phyloP scores from a whole-genome alignment of 2,113 vertebrate genomes.

The Uria lomvia region DNA sequence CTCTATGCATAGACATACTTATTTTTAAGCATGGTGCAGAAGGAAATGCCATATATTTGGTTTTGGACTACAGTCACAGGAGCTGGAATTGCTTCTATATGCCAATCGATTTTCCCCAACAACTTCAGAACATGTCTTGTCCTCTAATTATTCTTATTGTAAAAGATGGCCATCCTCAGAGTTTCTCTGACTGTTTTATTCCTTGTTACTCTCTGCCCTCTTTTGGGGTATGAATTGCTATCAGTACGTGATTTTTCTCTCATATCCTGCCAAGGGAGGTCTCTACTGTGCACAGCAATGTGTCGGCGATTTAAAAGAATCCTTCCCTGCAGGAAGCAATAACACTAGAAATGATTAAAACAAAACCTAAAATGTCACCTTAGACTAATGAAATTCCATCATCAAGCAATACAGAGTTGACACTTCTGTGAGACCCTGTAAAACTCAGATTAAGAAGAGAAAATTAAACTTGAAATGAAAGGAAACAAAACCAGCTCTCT shows the following conservation, averaged over 20 bases:
- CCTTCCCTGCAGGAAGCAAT: constrained; percentile 32
- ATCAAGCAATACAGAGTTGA: not conserved
- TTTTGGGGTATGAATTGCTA: not conserved
- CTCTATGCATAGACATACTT: not conserved
- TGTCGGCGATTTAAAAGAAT: not conserved
- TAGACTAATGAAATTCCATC: constrained; percentile 52
- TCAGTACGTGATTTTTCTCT: not conserved
- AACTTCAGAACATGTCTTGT: not conserved
- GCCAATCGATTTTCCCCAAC: not conserved
- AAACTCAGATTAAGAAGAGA: constrained; percentile 15
- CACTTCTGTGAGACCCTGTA: constrained; percentile 17
- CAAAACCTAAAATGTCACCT: constrained; percentile 42
- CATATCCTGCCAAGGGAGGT: not conserved
- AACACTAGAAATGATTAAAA: constrained; percentile 47
- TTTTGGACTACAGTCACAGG: not conserved
- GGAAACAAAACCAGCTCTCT: not conserved
- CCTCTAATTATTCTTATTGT: not conserved
- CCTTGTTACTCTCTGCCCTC: not conserved
- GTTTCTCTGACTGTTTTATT: not conserved
- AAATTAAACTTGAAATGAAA: constrained; percentile 27
- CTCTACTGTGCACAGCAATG: not conserved
- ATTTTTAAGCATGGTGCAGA: not conserved
- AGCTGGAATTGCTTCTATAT: not conserved
- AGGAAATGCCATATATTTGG: not conserved
- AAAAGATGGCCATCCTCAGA: not conserved